Evolutionary conservation across 2,888 invertebrate genomes (phyloP).

Genomic region (Eueremaeus valkanovi): DNA sequence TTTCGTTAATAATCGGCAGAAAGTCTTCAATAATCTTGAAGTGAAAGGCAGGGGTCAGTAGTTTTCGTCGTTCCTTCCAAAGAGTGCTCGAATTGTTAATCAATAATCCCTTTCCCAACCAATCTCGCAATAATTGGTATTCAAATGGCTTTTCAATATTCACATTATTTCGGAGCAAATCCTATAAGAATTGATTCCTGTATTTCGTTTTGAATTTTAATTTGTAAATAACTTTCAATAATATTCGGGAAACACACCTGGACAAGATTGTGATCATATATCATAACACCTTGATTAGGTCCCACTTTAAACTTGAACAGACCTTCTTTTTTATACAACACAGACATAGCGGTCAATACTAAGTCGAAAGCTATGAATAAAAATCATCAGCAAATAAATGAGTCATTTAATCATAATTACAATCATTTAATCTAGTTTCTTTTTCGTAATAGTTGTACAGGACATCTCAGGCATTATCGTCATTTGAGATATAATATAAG

Average conservation of each 20-base stretch:
- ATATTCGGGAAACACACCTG: not conserved
- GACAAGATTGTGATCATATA: not conserved
- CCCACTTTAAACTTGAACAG: not conserved
- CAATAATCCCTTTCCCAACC: slow-evolving; percentile 57
- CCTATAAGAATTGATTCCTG: slow-evolving; percentile 16
- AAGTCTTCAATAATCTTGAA: slow-evolving; percentile 47
- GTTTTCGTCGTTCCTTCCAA: slow-evolving; percentile 47
- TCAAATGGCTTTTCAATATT: slow-evolving; percentile 53
- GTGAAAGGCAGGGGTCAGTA: slow-evolving; percentile 47
- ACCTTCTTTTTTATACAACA: not conserved
- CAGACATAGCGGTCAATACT: not conserved
- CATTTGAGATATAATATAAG: too few species aligned
- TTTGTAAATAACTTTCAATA: not conserved
- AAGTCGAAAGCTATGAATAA: not conserved
- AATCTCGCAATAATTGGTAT: slow-evolving; percentile 55
- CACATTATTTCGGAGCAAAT: slow-evolving; percentile 51
- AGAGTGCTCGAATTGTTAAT: slow-evolving; percentile 52
- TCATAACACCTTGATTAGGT: not conserved
- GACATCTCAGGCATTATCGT: too few species aligned
- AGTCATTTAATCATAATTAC: too few species aligned
- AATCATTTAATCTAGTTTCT: too few species aligned
- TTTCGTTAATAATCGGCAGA: slow-evolving; percentile 46
- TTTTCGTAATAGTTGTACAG: not conserved
- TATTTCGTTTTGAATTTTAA: not conserved
- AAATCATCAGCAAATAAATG: not conserved